Conservation (phyloP, 2,888 invertebrate genomes). For the Philhelius pedissequus region DNA sequence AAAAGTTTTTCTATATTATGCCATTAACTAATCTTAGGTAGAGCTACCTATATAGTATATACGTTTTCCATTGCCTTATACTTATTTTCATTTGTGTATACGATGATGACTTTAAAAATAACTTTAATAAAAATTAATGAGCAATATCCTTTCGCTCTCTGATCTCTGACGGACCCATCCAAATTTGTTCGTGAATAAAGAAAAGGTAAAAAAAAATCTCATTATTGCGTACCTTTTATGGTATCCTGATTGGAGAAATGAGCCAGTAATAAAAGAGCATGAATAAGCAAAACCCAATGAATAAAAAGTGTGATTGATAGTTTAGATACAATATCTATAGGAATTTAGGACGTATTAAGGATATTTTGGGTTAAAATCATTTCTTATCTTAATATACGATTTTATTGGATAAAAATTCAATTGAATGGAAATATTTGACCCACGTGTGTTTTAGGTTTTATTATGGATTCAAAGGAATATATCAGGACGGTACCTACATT, state of each 20-base stretch:
- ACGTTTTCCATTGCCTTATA: background rate
- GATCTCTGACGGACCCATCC: no score
- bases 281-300: background rate
- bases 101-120: background rate
- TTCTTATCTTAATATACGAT: background rate
- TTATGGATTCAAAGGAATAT: no score
- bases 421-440: no score
- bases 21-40: background rate
- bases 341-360: background rate
- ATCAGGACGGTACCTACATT: no score
- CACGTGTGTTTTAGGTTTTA: no score
- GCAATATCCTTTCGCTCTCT: background rate
- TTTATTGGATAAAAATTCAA: no score
- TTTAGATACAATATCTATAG: background rate
- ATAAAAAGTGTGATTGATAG: background rate
- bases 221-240: constrained; percentile 1
- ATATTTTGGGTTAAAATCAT: background rate
- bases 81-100: background rate
- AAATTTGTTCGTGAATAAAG: constrained; percentile 8
- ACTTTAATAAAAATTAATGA: constrained; percentile 17
- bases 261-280: background rate
- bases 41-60: background rate
- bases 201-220: constrained; percentile 1
- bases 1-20: background rate
- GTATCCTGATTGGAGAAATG: constrained; percentile 4